Conservation (phyloP, 2,113 vertebrate genomes). For the Pomatorhinus ruficollis region DNA sequence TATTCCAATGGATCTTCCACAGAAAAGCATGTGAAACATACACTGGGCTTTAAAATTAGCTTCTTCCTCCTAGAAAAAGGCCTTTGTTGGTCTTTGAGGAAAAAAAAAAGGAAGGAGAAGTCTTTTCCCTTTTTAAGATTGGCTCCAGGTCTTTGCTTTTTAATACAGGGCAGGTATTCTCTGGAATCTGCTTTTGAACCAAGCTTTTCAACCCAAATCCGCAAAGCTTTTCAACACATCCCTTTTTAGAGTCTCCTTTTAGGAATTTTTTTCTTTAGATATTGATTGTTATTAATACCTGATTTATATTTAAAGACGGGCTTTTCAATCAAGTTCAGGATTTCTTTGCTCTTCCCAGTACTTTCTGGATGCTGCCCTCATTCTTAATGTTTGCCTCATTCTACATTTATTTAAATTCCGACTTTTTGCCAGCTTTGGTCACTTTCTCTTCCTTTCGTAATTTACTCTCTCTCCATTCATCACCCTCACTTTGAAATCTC, state of each 20-base stretch:
- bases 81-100: background rate
- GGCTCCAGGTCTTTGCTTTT: background rate
- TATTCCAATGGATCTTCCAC: background rate
- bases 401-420: background rate
- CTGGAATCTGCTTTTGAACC: background rate
- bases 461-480: conserved; percentile 3
- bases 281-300: background rate
- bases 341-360: background rate
- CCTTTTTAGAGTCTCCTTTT: background rate
- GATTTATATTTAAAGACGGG: background rate
- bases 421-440: background rate
- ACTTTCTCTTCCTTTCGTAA: background rate
- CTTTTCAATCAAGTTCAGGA: background rate
- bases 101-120: rapidly evolving
- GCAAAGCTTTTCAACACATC: background rate
- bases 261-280: background rate
- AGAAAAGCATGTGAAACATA: background rate
- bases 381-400: background rate
- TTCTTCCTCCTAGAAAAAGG: background rate
- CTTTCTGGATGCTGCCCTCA: background rate
- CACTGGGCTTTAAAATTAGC: background rate
- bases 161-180: background rate
- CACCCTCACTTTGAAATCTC: background rate
- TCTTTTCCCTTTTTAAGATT: background rate
- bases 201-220: background rate